These are phyloP conservation scores for Acipenser oxyrinchus DNA, from an alignment of 2,797 vertebrate genomes.

Conservation along the genomic window DNA sequence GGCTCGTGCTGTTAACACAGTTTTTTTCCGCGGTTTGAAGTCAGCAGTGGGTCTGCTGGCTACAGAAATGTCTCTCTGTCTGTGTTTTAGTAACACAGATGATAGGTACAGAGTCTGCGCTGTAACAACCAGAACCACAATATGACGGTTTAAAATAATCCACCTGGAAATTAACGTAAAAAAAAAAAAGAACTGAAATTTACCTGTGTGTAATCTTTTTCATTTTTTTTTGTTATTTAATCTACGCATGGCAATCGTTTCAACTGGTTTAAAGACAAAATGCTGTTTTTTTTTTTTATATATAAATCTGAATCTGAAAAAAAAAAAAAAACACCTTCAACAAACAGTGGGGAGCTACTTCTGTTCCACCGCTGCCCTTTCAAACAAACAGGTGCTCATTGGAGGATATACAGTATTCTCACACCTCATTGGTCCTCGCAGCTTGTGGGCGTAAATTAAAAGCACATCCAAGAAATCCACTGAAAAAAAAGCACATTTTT, in stretches of 20 bases:
- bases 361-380: conserved; percentile 37
- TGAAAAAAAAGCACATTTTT: neutral
- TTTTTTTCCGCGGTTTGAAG: conserved; percentile 10
- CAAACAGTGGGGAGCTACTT: conserved; percentile 26
- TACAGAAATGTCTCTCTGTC: conserved; percentile 14
- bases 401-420: conserved; percentile 27
- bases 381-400: conserved; percentile 50
- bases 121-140: conserved; percentile 25
- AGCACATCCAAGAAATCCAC: conserved; percentile 11
- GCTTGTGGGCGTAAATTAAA: conserved; percentile 17
- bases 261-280: conserved; percentile 35
- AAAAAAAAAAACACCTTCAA: neutral
- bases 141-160: conserved; percentile 30
- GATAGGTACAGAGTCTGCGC: conserved; percentile 36
- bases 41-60: conserved; percentile 7
- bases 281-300: conserved; percentile 6
- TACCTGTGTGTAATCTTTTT: conserved; percentile 21
- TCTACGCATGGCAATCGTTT: conserved; percentile 56
- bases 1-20: conserved; percentile 21
- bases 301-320: neutral
- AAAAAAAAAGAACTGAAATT: conserved; percentile 13
- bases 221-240: conserved; percentile 40
- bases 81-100: conserved; percentile 17
- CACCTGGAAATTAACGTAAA: conserved; percentile 24
- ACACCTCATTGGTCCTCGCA: conserved; percentile 20